Conservation (phyloP, 64 coral and sea anemone genomes). For the Stichodactyla helianthus region DNA sequence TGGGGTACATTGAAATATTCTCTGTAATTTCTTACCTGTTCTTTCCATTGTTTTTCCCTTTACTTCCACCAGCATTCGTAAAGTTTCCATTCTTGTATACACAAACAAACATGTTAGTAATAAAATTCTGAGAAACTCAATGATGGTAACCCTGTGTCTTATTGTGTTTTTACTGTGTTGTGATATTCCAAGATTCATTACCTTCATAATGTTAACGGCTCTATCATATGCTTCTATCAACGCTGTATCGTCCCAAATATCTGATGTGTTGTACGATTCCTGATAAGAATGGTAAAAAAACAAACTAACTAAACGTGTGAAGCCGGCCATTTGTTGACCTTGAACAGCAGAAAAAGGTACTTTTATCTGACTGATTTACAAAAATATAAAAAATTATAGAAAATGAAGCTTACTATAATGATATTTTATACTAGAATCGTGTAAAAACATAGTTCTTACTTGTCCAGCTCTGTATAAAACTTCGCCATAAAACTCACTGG, state of each 20-base stretch:
- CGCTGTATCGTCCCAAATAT: constrained; percentile 97
- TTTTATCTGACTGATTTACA: too few species aligned
- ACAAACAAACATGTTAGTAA: background rate
- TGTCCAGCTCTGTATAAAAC: constrained; percentile 15
- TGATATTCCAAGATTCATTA: background rate
- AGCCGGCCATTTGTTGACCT: too few species aligned
- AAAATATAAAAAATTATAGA: background rate
- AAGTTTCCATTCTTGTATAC: background rate
- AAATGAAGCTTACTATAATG: background rate
- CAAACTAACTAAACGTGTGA: background rate
- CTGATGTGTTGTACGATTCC: constrained; percentile 39
- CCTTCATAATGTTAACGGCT: constrained; percentile 93
- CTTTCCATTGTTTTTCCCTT: constrained; percentile 32
- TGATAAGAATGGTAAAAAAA: constrained; percentile 24
- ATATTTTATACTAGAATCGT: background rate
- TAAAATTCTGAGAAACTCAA: background rate
- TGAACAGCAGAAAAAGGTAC: too few species aligned
- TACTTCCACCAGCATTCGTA: constrained; percentile 34
- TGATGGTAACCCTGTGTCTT: background rate
- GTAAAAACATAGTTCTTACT: background rate
- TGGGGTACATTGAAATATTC: background rate
- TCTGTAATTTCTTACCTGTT: constrained; percentile 12
- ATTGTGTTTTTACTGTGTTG: background rate
- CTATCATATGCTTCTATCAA: constrained; percentile 93
- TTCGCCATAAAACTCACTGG: background rate